A percentile compares a stretch with the other conserved stretches of the same genome.
Evolutionary conservation across 2,113 vertebrate genomes (phyloP).

Genomic region (Gallinago media): DNA sequence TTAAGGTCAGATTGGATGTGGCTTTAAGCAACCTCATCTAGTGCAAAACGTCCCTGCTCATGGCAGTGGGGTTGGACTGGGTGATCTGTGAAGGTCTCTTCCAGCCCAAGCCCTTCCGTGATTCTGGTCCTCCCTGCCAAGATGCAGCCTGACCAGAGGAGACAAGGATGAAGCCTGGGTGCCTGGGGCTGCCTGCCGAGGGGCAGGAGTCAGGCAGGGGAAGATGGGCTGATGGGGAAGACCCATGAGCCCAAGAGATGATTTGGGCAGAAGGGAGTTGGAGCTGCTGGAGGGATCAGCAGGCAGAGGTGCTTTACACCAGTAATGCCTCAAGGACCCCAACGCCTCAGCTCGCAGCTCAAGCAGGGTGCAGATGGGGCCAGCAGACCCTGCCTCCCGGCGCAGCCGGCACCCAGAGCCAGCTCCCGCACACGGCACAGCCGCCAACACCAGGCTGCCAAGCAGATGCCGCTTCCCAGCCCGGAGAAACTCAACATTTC

Average conservation of each 20-base stretch:
- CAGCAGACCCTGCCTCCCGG: rapidly evolving
- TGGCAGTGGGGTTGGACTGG: rapidly evolving
- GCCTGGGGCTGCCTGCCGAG: rapidly evolving
- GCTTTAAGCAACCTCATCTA: not conserved
- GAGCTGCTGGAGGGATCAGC: not conserved
- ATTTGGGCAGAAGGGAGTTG: not conserved
- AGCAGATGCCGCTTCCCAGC: constrained; percentile 63
- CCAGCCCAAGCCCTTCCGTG: not conserved
- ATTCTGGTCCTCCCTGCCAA: not conserved
- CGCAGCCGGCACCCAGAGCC: rapidly evolving
- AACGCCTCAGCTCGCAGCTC: not conserved
- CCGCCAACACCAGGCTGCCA: not conserved
- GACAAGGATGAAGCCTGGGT: not conserved
- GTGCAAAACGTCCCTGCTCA: not conserved
- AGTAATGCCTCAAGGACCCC: not conserved
- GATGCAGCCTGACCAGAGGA: rapidly evolving
- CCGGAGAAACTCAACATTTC: constrained; percentile 37
- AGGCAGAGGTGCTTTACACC: not conserved
- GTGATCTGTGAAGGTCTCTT: not conserved
- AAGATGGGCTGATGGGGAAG: not conserved
- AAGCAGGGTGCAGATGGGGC: not conserved
- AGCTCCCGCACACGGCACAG: not conserved
- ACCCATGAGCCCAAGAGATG: rapidly evolving
- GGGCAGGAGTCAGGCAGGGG: not conserved
- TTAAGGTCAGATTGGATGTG: not conserved